Evolutionary conservation across 1,140 invertebrate species (phyloP), one percentile per base, ranked within the genome.

Genomic region (Zaprionus taronus): DNA sequence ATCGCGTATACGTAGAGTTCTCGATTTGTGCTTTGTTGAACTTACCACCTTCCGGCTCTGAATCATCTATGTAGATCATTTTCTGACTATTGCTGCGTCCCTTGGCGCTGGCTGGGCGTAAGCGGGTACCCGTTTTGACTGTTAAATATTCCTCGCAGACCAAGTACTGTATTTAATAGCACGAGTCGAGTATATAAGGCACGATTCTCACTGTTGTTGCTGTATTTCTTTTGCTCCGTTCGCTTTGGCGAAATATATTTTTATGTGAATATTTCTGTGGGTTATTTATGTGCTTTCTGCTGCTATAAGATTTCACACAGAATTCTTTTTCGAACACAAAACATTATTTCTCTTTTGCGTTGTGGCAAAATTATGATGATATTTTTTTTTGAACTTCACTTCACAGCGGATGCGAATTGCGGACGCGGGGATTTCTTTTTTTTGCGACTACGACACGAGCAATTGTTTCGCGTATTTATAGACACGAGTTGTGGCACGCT

Each of bases 61-160:
- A 95, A 92, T 97, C 97, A 93, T 97, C 97, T 58, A 97, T 96
- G 91, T 96, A 96, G 93, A 97, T 97, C 96, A 97, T 97, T 44
- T 86, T 91, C 66, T 51, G 3, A 24, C 77, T 75, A 26, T 79
- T 61, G 15, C 38, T 74, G 72, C 74, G 77, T 81, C 65, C 67
- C 67, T 83, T 89, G 78, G 66, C 78, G 47, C 76, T 79, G 58
- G 73, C 53, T 72, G 85, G 67, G 63, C 91, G 78, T 72, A 92
- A 65, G 56, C 91, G 86, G 70, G 89, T 91, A 72, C 91, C 91
- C 91, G 91, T 92, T 69, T 66, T 91, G 83, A 78, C 34, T 38
- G 74, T 55, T 67, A 24, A 22, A 67, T 15, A 68, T 65, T 28
- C 24, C 31, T 28, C 63, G 49, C 72, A 34, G 66, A 36, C 9